phyloP scores from a whole-genome alignment of 1,140 invertebrate genomes.

The Delia radicum region DNA sequence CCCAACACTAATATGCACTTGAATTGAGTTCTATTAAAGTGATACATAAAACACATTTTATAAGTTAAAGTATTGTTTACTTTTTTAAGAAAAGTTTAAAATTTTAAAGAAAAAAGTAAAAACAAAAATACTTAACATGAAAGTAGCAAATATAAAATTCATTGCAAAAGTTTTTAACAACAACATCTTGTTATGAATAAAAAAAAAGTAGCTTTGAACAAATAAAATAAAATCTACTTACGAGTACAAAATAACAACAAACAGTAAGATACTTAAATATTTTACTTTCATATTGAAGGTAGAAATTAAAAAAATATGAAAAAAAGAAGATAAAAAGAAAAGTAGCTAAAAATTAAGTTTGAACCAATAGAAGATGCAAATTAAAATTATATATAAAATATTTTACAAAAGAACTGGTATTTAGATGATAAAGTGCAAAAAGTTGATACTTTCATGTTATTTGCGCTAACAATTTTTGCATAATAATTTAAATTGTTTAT shows the following conservation, averaged over 20 bases:
- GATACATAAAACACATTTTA: background rate
- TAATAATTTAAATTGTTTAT: too few species aligned
- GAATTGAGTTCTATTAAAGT: too few species aligned
- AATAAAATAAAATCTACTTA: too few species aligned
- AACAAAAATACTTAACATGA: background rate
- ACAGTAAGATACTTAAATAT: background rate
- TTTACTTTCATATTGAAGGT: background rate
- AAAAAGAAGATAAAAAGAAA: background rate
- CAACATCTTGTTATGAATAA: constrained; percentile 4
- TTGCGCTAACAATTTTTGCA: too few species aligned
- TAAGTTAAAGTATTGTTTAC: background rate
- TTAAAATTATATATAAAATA: too few species aligned
- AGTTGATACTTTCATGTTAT: too few species aligned
- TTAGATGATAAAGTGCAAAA: too few species aligned
- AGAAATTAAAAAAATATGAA: background rate
- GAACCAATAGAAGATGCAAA: background rate
- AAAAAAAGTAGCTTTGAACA: background rate
- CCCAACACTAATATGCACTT: too few species aligned
- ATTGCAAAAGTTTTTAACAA: background rate
- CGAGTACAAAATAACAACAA: too few species aligned
- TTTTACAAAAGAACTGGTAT: too few species aligned
- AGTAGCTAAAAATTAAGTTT: too few species aligned
- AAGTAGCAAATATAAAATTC: background rate
- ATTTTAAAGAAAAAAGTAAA: background rate
- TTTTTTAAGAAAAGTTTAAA: background rate